phyloP scores from a whole-genome alignment of 2,113 vertebrate genomes.

The Progne subis region DNA sequence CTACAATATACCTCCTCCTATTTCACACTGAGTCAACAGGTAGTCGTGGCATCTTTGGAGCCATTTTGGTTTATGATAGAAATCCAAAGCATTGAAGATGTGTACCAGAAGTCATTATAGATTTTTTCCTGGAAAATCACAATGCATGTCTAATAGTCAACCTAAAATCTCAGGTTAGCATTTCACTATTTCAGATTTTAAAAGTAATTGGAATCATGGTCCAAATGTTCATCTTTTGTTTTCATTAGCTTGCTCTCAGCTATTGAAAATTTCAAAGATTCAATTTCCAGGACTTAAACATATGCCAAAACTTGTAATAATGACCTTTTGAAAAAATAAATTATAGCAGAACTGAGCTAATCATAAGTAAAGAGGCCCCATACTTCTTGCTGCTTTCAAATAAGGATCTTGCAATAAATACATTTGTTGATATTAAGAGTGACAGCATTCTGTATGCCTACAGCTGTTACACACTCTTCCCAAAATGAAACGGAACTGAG shows the following conservation, averaged over 20 bases:
- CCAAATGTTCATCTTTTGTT: not conserved
- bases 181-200: not conserved
- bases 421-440: not conserved
- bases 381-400: not conserved
- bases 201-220: not conserved
- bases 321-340: not conserved
- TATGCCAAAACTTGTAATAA: not conserved
- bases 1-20: not conserved
- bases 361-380: not conserved
- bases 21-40: not conserved
- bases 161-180: not conserved
- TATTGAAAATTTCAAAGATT: not conserved
- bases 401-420: not conserved
- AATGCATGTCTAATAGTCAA: not conserved
- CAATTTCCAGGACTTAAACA: not conserved
- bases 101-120: not conserved
- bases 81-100: not conserved
- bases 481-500: not conserved
- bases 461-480: not conserved
- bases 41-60: not conserved
- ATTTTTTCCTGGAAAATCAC: not conserved
- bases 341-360: not conserved
- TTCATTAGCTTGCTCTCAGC: not conserved
- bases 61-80: not conserved
- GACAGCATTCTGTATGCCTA: not conserved